Percentiles rank a stretch among this genome's conserved stretches.
Conservation (phyloP, 1,140 invertebrate species). For the Temnothorax curvispinosus region DNA sequence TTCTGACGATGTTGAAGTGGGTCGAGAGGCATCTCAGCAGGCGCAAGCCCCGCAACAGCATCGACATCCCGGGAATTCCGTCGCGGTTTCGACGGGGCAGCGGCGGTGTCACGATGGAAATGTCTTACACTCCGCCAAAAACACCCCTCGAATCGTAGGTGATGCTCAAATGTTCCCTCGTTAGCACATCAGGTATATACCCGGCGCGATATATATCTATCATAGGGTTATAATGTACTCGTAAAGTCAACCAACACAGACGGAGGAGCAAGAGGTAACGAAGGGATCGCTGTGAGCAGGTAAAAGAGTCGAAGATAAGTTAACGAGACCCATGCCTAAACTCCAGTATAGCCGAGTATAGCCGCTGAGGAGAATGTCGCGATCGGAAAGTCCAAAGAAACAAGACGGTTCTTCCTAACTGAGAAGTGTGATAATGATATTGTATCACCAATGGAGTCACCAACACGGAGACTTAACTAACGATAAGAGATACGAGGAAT, state of each 20-base stretch:
- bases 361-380: slow-evolving; percentile 8
- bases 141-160: slow-evolving; percentile 70
- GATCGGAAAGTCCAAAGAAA: slow-evolving; percentile 30
- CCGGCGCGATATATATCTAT: slow-evolving; percentile 37
- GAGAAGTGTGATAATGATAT: neutral
- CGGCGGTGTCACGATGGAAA: slow-evolving; percentile 90
- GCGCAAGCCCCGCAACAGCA: slow-evolving; percentile 88
- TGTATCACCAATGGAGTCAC: neutral
- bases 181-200: slow-evolving; percentile 53
- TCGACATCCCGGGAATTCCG: slow-evolving; percentile 86
- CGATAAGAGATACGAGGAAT: neutral
- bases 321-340: neutral
- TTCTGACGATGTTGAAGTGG: slow-evolving; percentile 95
- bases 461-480: neutral
- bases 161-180: neutral
- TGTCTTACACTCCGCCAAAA: slow-evolving; percentile 86
- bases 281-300: neutral
- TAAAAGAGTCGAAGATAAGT: neutral
- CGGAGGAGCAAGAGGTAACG: neutral
- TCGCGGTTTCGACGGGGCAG: slow-evolving; percentile 87
- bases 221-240: slow-evolving; percentile 51
- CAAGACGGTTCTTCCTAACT: neutral
- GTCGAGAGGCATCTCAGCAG: slow-evolving; percentile 93
- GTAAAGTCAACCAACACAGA: slow-evolving; percentile 46
- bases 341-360: neutral